Conservation (phyloP, 2,113 vertebrate species). For the Martes martes region DNA sequence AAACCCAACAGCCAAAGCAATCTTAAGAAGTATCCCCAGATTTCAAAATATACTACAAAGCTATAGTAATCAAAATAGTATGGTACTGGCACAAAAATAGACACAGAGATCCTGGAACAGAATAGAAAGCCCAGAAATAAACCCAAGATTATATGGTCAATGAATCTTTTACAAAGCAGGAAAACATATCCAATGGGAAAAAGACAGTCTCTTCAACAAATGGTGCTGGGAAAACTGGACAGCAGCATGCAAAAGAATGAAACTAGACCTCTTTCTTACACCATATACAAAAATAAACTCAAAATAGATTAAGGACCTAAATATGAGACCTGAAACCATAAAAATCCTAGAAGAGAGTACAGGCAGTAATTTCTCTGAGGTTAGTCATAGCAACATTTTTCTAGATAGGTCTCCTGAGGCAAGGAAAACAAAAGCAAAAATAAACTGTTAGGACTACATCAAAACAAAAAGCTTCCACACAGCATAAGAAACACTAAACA, state of each 20-base stretch:
- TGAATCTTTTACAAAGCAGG: background rate
- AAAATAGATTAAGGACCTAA: background rate
- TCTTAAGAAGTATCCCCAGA: background rate
- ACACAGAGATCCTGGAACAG: background rate
- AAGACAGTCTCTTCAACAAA: background rate
- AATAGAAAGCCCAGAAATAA: background rate
- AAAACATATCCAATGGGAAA: background rate
- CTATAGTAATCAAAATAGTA: background rate
- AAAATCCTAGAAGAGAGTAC: background rate
- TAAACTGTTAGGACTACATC: background rate
- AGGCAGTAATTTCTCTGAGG: background rate
- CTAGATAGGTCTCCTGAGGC: background rate
- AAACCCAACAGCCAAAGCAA: background rate
- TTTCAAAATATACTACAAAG: background rate
- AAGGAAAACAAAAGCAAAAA: background rate
- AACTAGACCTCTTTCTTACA: background rate
- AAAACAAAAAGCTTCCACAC: too few species aligned
- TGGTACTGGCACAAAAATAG: background rate
- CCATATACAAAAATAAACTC: background rate
- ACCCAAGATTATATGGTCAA: background rate
- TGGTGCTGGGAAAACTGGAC: background rate
- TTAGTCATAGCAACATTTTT: background rate
- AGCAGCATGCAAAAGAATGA: background rate
- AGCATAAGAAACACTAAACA: background rate
- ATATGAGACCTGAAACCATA: background rate